Base-by-base conservation (phyloP, 2,113 vertebrate genomes). In the Brachirus orientalis region DNA sequence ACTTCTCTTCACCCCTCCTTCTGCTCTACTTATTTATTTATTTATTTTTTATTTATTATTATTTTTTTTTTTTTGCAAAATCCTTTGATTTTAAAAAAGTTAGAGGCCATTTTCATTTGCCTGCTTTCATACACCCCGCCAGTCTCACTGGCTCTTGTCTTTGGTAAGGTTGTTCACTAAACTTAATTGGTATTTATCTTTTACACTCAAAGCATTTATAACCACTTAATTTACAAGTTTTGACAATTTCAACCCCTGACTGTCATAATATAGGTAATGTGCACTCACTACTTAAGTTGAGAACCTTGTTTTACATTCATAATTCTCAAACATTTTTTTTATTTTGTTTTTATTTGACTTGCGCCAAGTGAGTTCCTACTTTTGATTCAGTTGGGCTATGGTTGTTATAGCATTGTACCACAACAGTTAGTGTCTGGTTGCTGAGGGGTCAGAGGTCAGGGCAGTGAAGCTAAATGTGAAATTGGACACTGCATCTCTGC, bases 391-490 rank as follows among this genome's bases (percentile, higher is more conserved):
- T 33, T 18, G 12, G n/a, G 59, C 56, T 66, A 50, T 57, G 62
- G 37, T 82, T 69, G 66, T 80, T 38, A 60, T 69, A 75, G 61
- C 51, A 59, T 47, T 59, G 57, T 17, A 60, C 52, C 17, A 67
- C 78, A 65, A 62, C 61, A 69, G 45, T 45, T 43, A 55, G 82
- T 82, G 75, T 89, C 79, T 68, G 66, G 79, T 89, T 89, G 79
- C 80, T 12, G 22, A 38, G 58, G 46, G 87, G 77, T 91, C 79
- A 90, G 69, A 83, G 88, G 67, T 79, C 72, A 72, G 64, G 51
- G 59, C 69, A 52, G 77, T 52, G 66, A 85, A 79, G 88, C 88
- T 84, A 54, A 8, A 51, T 82, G 79, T 89, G 88, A 91, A 91
- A 91, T 69, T 56, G 67, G 83, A 91, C 67, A 83, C 40, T 43